A percentile compares a stretch with the other conserved stretches of the same genome.
These are phyloP conservation scores for Polydrusus tereticollis DNA, from an alignment of 2,888 invertebrate species.

Conservation along the genomic window DNA sequence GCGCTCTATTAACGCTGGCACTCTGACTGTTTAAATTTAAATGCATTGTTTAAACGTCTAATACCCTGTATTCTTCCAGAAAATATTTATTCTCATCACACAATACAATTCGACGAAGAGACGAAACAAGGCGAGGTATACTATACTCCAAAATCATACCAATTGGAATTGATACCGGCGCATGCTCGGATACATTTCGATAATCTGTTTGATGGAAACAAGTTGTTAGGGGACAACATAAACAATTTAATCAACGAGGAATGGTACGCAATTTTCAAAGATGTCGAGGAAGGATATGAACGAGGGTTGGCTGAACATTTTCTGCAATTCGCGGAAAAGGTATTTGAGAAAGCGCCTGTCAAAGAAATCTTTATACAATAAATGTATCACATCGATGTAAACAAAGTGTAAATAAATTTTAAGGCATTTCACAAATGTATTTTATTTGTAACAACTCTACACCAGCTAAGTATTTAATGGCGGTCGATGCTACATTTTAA, in stretches of 20 bases:
- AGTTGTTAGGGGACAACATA: conserved; percentile 51
- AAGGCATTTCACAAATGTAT: too few relatives aligned
- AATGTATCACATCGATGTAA: too few relatives aligned
- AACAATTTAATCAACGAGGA: conserved; percentile 54
- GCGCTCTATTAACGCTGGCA: too few relatives aligned
- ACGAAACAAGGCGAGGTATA: conserved; percentile 31
- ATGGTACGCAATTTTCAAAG: conserved; percentile 51
- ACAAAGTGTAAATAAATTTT: too few relatives aligned
- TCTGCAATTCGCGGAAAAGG: neutral
- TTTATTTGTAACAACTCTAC: too few relatives aligned
- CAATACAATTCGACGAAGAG: conserved; percentile 42
- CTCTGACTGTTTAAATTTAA: too few relatives aligned
- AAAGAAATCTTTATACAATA: conserved; percentile 3
- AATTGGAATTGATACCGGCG: conserved; percentile 1
- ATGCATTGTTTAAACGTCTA: too few relatives aligned
- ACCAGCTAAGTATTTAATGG: too few relatives aligned
- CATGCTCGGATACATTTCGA: conserved; percentile 49
- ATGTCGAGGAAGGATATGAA: conserved; percentile 51
- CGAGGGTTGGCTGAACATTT: conserved; percentile 42
- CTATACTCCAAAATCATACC: conserved; percentile 39
- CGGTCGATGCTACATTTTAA: too few relatives aligned
- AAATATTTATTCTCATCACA: conserved; percentile 23
- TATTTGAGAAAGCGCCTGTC: conserved; percentile 13
- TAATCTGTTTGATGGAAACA: conserved; percentile 55
- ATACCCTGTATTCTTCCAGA: conserved; percentile 16